A percentile compares a stretch with the other conserved stretches of the same genome.
Evolutionary conservation across 2,797 vertebrate genomes (phyloP).

Genomic region (Gymnothorax reevesii): DNA sequence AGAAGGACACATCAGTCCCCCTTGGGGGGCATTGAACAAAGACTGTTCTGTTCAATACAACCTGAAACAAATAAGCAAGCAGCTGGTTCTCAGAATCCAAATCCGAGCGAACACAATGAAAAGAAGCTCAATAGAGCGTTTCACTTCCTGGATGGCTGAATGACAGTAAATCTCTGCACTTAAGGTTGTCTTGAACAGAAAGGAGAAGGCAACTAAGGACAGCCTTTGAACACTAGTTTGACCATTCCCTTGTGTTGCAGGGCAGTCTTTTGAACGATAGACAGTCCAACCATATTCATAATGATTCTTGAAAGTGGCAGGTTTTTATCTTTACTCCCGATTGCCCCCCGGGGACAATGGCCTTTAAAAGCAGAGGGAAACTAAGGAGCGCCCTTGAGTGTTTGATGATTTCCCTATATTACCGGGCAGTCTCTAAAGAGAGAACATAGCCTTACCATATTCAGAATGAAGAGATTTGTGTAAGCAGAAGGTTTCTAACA

Average conservation of each 20-base stretch:
- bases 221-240: background rate
- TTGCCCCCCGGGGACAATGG: too few relatives aligned
- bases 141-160: background rate
- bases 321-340: background rate
- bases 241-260: background rate
- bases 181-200: background rate
- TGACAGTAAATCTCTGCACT: background rate
- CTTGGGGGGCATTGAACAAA: background rate
- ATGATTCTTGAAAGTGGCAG: background rate
- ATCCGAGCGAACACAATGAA: background rate
- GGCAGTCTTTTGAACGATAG: background rate
- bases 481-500: background rate
- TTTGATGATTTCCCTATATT: background rate
- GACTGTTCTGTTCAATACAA: conserved; percentile 8
- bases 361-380: background rate
- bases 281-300: background rate
- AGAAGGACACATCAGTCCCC: background rate
- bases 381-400: background rate
- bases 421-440: background rate
- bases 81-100: background rate
- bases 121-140: background rate
- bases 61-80: conserved; percentile 1
- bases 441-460: background rate
- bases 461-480: background rate
- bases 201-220: background rate